Percentiles rank a stretch among this genome's conserved stretches.
Conservation (phyloP, 2,797 vertebrate species). For the Malurus splendens region DNA sequence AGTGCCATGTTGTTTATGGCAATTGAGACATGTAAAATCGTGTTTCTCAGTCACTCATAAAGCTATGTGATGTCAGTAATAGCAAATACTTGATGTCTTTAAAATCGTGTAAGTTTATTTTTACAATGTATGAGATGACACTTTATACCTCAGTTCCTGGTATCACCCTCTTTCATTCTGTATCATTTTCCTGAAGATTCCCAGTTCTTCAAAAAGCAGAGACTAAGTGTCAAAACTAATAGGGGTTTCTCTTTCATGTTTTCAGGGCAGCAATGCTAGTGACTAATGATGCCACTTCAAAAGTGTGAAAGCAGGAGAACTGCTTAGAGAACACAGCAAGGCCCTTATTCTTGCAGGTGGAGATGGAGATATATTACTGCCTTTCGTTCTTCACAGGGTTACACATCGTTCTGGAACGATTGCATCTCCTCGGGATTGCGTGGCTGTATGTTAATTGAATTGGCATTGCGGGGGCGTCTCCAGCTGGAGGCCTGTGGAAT, state of each 20-base stretch:
- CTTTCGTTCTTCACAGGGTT: slow-evolving; percentile 77
- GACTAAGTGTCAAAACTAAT: neutral
- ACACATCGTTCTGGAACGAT: slow-evolving; percentile 98
- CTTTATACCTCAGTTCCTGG: neutral
- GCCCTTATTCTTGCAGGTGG: neutral
- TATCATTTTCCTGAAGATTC: neutral
- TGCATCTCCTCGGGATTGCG: slow-evolving; percentile 95
- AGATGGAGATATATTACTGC: neutral
- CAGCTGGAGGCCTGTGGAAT: slow-evolving; percentile 92
- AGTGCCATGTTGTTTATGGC: neutral
- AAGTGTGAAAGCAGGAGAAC: neutral
- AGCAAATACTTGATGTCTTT: neutral
- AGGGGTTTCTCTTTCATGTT: neutral
- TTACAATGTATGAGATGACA: neutral
- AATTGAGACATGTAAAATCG: neutral
- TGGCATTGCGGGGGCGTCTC: slow-evolving; percentile 88
- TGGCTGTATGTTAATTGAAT: slow-evolving; percentile 94
- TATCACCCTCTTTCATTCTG: neutral
- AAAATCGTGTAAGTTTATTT: neutral
- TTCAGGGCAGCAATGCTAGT: neutral
- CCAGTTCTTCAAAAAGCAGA: neutral
- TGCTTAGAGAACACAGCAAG: neutral
- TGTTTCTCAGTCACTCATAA: neutral
- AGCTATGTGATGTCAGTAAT: neutral
- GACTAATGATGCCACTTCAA: neutral